Base-by-base conservation (phyloP, 2,113 vertebrate genomes). In the Poecilia latipinna region DNA sequence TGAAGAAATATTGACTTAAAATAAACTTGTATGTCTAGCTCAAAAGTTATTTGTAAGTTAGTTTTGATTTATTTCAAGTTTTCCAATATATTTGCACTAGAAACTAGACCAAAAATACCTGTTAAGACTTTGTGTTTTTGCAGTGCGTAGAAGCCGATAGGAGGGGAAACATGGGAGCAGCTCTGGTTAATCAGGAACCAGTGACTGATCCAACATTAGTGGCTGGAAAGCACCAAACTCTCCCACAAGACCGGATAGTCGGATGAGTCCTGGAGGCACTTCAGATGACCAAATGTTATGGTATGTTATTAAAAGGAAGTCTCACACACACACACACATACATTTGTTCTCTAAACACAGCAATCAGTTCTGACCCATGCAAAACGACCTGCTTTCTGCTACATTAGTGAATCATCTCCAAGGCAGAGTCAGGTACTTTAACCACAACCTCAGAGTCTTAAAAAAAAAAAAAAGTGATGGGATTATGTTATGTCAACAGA, bases 211-310 rank as follows among this genome's bases (percentile, higher is more conserved):
- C 39, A 42, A 35, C 65, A 63, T 78, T 2, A 69, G 79, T 24
- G 71, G 80, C n/a, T 87, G 85, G 87, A 90, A 91, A 91, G 86
- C 79, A 91, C 90, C 86, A 66, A 8, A 35, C 77, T 75, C 61
- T 72, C 77, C 79, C n/a, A 61, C 63, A 48, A 12, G 64, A 77
- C 33, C 65, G 66, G 80, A 84, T 79, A 65, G 82, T 75, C 42
- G 22, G 68, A 77, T 73, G 82, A 85, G 75, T 65, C 64, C 64
- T 61, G 61, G 77, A 88, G 61, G 24, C 77, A 72, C 77, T 90
- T 75, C 65, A 88, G 83, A 90, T 90, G 83, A 88, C 76, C 88
- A 88, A 88, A 78, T 54, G 78, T 70, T 88, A 66, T 84, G 83
- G 85, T 79, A 74, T 90, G 88, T 82, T 88, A 78, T 78, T 66